Evolutionary conservation across 2,797 vertebrate species (phyloP).

Genomic region (Gorsachius magnificus): DNA sequence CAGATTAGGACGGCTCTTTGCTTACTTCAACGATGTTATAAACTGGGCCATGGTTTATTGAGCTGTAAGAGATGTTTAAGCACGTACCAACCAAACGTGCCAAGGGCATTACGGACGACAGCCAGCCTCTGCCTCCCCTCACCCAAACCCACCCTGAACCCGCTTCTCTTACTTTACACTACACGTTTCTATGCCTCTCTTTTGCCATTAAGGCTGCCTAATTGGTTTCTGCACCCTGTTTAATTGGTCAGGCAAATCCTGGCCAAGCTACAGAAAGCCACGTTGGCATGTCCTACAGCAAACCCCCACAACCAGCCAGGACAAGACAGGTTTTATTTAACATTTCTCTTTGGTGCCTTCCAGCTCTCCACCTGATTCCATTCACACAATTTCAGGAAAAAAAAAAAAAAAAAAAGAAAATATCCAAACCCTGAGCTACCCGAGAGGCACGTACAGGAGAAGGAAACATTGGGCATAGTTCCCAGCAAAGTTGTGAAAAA

Average conservation of each 20-base stretch:
- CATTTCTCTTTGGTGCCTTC: neutral
- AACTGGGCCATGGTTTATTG: neutral
- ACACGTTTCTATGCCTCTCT: neutral
- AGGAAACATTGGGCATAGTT: fast-evolving
- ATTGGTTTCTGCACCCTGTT: neutral
- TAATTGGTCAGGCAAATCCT: neutral
- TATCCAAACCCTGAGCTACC: neutral
- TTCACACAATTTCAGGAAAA: too few relatives aligned
- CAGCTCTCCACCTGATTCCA: neutral
- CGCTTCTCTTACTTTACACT: neutral
- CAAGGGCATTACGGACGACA: neutral
- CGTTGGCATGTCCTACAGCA: neutral
- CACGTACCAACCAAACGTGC: neutral
- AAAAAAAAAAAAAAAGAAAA: too few relatives aligned
- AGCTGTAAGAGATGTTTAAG: neutral
- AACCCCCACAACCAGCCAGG: neutral
- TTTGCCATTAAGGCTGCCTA: neutral
- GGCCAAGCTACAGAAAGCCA: neutral
- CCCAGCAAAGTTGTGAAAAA: neutral
- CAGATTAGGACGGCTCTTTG: neutral
- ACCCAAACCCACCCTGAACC: neutral
- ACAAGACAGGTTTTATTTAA: neutral
- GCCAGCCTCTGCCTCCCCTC: neutral
- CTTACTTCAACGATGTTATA: neutral
- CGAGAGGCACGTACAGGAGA: neutral